phyloP scores from a whole-genome alignment of 2,888 invertebrate genomes.

The Melikaiella ostensackeni region DNA sequence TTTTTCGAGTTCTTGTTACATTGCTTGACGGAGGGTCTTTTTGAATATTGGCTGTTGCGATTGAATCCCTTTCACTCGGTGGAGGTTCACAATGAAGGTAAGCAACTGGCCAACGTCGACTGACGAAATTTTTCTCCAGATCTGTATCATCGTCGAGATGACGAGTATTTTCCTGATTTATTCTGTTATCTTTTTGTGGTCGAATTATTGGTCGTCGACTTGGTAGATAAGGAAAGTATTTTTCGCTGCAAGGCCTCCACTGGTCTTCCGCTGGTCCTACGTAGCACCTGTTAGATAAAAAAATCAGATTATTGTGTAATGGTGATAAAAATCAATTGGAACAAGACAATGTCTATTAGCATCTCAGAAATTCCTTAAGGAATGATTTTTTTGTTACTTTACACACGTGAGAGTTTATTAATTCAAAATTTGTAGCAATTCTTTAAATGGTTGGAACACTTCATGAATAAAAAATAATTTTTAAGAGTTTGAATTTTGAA shows the following conservation, averaged over 20 bases:
- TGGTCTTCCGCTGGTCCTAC: constrained; percentile 88
- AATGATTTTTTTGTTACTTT: too few relatives aligned
- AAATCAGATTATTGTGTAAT: background rate
- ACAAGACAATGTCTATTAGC: too few relatives aligned
- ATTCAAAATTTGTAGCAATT: too few relatives aligned
- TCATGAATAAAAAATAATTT: too few relatives aligned
- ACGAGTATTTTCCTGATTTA: background rate
- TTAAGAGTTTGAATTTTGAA: background rate
- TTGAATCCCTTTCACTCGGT: background rate
- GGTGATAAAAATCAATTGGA: background rate
- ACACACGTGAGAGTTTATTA: too few relatives aligned
- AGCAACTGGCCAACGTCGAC: constrained; percentile 31
- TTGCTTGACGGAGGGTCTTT: background rate
- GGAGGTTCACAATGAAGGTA: constrained; percentile 26
- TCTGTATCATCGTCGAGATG: background rate
- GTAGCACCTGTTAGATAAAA: constrained; percentile 83
- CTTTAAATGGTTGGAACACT: too few relatives aligned
- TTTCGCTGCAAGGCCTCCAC: constrained; percentile 92
- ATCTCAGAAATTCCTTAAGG: too few relatives aligned
- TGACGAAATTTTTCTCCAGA: constrained; percentile 3
- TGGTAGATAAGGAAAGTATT: constrained; percentile 84
- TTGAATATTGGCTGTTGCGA: background rate
- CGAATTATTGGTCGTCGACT: constrained; percentile 63
- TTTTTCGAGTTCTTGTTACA: constrained; percentile 25
- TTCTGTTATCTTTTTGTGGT: constrained; percentile 54